Percentiles rank a stretch among this genome's conserved stretches.
phyloP scores from a whole-genome alignment of 2,113 vertebrate species.

The Corythoichthys intestinalis region DNA sequence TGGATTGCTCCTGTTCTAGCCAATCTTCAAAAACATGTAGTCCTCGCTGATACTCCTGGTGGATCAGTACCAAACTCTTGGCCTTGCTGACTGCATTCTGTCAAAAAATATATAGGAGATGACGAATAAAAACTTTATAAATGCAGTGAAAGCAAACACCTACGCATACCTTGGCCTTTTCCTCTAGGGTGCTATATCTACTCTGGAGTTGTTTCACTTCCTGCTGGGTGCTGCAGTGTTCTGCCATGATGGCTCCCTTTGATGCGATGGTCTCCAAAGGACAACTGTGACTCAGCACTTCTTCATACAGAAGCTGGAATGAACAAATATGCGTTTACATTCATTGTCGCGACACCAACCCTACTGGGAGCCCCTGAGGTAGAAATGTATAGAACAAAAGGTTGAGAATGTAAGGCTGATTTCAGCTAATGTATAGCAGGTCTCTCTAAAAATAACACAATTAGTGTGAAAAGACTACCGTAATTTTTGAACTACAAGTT shows the following conservation, averaged over 20 bases:
- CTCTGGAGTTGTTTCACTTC: conserved; percentile 90
- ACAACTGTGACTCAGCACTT: conserved; percentile 86
- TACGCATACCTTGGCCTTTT: conserved; percentile 81
- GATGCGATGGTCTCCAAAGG: conserved; percentile 87
- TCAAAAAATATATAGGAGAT: neutral
- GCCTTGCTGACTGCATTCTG: conserved; percentile 83
- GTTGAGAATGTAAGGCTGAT: neutral
- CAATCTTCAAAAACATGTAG: conserved; percentile 89
- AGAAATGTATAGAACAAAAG: neutral
- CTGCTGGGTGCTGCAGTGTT: conserved; percentile 84
- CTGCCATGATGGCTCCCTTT: conserved; percentile 87
- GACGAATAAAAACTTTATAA: neutral
- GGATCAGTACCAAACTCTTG: conserved; percentile 83
- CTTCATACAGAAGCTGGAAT: conserved; percentile 87
- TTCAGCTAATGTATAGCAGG: neutral
- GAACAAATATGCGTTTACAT: conserved; percentile 13
- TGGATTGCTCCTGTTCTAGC: conserved; percentile 87
- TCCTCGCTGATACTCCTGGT: conserved; percentile 89
- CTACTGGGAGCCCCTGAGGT: neutral
- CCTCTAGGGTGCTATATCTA: conserved; percentile 78
- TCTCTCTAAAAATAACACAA: no score
- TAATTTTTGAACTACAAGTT: no score
- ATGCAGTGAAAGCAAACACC: neutral
- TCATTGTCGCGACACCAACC: conserved; percentile 5
- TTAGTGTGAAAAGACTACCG: no score